phyloP scores from a whole-genome alignment of 2,888 invertebrate genomes.

The Aelia acuminata region DNA sequence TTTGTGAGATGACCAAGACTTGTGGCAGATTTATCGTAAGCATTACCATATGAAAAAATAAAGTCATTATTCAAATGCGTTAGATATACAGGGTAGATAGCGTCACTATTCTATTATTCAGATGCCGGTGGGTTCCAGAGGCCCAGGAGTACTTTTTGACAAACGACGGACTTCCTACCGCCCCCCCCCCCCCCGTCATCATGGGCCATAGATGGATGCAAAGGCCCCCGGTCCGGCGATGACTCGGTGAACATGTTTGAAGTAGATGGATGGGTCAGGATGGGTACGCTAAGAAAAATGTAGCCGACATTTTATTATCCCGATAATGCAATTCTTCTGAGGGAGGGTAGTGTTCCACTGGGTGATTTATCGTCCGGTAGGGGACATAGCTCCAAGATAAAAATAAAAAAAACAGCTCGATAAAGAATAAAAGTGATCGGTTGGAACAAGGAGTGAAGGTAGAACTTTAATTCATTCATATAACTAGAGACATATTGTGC shows the following conservation, averaged over 20 bases:
- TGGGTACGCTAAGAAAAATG: constrained; percentile 64
- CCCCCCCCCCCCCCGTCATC: background rate
- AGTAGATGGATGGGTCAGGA: constrained; percentile 62
- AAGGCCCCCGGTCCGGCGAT: constrained; percentile 51
- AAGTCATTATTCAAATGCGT: background rate
- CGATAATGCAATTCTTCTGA: constrained; percentile 62
- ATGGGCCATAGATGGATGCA: constrained; percentile 19
- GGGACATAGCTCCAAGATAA: background rate
- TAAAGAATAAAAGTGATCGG: background rate
- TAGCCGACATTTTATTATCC: constrained; percentile 64
- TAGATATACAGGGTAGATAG: background rate
- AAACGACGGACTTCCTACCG: constrained; percentile 52
- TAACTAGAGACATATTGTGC: background rate
- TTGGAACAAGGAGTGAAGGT: background rate
- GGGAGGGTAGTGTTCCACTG: constrained; percentile 32
- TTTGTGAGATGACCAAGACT: background rate
- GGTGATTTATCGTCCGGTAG: constrained; percentile 1
- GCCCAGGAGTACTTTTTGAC: constrained; percentile 34
- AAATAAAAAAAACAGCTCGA: background rate
- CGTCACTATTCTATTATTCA: constrained; percentile 47
- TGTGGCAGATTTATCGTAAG: background rate
- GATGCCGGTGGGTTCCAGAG: background rate
- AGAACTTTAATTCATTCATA: background rate
- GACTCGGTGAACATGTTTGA: constrained; percentile 54
- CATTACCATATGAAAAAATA: background rate